phyloP scores from a whole-genome alignment of 2,797 vertebrate genomes.

The Galago senegalensis region DNA sequence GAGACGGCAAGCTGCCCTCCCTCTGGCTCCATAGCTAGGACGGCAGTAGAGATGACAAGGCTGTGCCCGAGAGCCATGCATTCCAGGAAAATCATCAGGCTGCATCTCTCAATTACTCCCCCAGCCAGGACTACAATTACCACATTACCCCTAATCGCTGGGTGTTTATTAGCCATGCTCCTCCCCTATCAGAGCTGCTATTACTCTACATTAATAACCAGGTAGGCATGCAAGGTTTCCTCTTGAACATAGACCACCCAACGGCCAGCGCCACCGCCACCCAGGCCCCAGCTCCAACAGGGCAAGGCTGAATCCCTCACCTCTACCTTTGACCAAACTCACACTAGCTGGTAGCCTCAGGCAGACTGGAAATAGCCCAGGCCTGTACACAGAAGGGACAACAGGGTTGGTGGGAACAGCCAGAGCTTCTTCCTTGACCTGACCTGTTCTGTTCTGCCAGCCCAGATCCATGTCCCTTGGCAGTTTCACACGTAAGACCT shows the following conservation, averaged over 20 bases:
- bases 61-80: constrained; percentile 68
- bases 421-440: not conserved
- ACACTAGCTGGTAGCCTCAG: not conserved
- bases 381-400: not conserved
- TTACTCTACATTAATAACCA: constrained; percentile 77
- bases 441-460: not conserved
- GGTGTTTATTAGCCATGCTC: constrained; percentile 44
- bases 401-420: rapidly evolving
- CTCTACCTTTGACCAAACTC: not conserved
- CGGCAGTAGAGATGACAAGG: constrained; percentile 41
- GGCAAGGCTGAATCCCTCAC: not conserved
- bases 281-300: not conserved
- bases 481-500: not conserved
- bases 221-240: constrained; percentile 63
- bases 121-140: constrained; percentile 79
- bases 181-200: constrained; percentile 70
- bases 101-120: constrained; percentile 63
- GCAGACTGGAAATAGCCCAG: not conserved
- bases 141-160: constrained; percentile 63
- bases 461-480: rapidly evolving
- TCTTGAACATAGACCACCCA: constrained; percentile 80
- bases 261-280: constrained; percentile 33
- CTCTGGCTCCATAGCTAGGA: not conserved
- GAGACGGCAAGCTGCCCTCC: not conserved
- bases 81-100: constrained; percentile 63